A percentile compares a stretch with the other conserved stretches of the same genome.
Conservation (phyloP, 2,113 vertebrate species). For the Setophaga petechia region DNA sequence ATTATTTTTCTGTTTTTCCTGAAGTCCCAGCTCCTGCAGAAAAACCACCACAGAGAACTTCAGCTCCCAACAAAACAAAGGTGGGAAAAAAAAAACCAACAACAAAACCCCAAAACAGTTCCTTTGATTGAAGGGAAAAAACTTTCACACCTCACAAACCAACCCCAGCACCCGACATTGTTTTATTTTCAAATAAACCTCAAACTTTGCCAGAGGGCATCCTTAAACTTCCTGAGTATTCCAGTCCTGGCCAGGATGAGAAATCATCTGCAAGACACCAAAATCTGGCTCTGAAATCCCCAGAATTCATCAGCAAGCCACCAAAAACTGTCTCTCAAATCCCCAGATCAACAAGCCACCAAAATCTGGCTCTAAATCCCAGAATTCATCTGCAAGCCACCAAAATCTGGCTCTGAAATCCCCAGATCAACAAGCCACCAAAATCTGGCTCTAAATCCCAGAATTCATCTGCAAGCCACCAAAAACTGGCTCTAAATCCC, state of each 20-base stretch:
- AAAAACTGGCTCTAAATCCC: too few species aligned
- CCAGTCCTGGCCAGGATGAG: not conserved
- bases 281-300: not conserved
- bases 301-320: too few species aligned
- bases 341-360: not conserved
- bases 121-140: not conserved
- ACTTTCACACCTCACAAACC: not conserved
- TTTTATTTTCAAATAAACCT: not conserved
- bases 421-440: too few species aligned
- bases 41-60: not conserved
- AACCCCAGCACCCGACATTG: accelerated
- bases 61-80: not conserved
- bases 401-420: not conserved
- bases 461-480: too few species aligned
- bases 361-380: not conserved
- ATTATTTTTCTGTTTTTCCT: not conserved
- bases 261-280: not conserved
- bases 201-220: not conserved
- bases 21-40: not conserved
- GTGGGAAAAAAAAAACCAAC: accelerated
- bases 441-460: too few species aligned
- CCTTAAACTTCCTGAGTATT: not conserved
- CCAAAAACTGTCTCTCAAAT: too few species aligned
- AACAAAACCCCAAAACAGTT: not conserved
- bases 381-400: not conserved